Conservation (phyloP, 1,140 invertebrate genomes). For the Orius insidiosus region DNA sequence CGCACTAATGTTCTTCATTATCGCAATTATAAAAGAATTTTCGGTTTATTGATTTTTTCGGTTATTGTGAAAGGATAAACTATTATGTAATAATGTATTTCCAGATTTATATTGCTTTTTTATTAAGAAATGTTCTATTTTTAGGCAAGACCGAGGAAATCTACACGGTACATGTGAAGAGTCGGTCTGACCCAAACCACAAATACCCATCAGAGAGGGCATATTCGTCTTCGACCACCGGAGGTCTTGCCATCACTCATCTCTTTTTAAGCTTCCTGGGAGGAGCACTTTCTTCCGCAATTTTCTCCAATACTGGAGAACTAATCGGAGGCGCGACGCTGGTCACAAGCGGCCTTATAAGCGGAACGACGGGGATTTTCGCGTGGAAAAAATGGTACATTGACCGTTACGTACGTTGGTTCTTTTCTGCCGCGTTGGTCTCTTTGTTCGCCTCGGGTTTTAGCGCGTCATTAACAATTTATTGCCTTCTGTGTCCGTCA, state of each 20-base stretch:
- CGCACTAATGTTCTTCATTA: no score
- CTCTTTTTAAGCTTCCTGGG: conserved; percentile 33
- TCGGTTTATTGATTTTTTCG: no score
- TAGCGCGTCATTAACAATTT: no score
- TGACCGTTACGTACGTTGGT: conserved; percentile 34
- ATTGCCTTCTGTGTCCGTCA: no score
- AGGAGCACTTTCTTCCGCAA: conserved; percentile 31
- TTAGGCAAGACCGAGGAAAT: conserved; percentile 38
- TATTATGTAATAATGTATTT: no score
- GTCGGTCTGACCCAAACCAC: conserved; percentile 34
- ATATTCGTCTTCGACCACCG: conserved; percentile 43
- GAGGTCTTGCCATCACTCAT: conserved; percentile 41
- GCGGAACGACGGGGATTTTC: conserved; percentile 34
- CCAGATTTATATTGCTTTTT: no score
- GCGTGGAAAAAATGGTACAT: conserved; percentile 46
- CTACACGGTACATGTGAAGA: conserved; percentile 42
- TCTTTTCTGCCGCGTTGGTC: no score
- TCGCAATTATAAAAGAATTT: no score
- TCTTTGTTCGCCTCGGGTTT: no score
- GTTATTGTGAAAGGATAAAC: no score
- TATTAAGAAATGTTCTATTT: conserved; percentile 25
- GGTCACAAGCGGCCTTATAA: conserved; percentile 31
- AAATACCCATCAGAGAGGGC: conserved; percentile 42
- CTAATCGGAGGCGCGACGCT: conserved; percentile 19
- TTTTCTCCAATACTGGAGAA: conserved; percentile 18